These are phyloP conservation scores for Borostomias antarcticus DNA, from an alignment of 2,797 vertebrate species.

Conservation along the genomic window DNA sequence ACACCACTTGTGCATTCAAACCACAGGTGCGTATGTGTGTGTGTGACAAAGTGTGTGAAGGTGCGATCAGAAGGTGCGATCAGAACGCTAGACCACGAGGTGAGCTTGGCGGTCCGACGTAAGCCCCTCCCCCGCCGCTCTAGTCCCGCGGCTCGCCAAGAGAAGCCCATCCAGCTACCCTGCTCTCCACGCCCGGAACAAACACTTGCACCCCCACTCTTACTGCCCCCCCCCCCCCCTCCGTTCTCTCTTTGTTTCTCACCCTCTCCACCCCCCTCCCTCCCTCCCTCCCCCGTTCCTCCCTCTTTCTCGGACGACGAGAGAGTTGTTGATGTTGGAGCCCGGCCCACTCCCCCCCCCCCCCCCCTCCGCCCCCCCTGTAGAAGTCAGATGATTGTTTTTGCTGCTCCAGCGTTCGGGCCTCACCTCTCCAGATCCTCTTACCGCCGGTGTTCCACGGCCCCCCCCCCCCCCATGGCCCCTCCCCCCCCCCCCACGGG, in stretches of 20 bases:
- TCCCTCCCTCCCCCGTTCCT: slow-evolving; percentile 5
- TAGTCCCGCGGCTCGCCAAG: slow-evolving; percentile 46
- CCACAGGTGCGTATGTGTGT: slow-evolving; percentile 35
- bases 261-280: slow-evolving; percentile 6
- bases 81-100: slow-evolving; percentile 70
- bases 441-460: slow-evolving; percentile 58
- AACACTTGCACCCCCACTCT: too few species aligned
- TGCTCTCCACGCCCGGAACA: slow-evolving; percentile 64
- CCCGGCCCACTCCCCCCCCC: slow-evolving; percentile 57
- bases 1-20: too few species aligned
- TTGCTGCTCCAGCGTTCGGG: slow-evolving; percentile 68
- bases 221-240: slow-evolving; percentile 49
- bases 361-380: slow-evolving; percentile 71
- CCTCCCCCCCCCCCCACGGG: too few species aligned
- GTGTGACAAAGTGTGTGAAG: slow-evolving; percentile 56
- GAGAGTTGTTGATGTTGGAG: slow-evolving; percentile 75
- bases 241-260: slow-evolving; percentile 39
- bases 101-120: slow-evolving; percentile 59
- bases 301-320: slow-evolving; percentile 45
- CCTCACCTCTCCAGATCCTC: slow-evolving; percentile 66
- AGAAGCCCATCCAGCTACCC: slow-evolving; percentile 62
- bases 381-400: slow-evolving; percentile 76
- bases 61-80: slow-evolving; percentile 22
- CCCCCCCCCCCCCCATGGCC: too few species aligned
- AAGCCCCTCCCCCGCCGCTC: slow-evolving; percentile 56